A percentile compares a stretch with the other conserved stretches of the same genome.
Evolutionary conservation across 2,888 invertebrate genomes (phyloP).

Genomic region (Cosmia pyralina): DNA sequence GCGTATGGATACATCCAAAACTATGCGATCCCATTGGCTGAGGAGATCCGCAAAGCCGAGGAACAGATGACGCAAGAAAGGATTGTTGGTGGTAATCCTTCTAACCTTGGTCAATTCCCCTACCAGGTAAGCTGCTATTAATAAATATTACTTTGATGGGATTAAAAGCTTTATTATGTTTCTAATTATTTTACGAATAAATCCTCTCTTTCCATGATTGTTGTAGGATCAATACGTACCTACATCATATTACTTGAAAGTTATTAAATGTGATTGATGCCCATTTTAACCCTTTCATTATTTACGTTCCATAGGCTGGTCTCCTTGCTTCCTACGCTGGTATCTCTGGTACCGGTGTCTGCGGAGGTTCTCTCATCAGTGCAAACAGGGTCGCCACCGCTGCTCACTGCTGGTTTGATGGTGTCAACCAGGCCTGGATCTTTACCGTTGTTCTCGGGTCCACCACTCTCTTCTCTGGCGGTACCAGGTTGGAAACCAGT

Average conservation of each 20-base stretch:
- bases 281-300: not conserved
- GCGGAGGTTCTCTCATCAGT: constrained; percentile 76
- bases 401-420: constrained; percentile 83
- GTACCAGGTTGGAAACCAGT: constrained; percentile 69
- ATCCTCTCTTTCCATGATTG: not conserved
- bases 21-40: constrained; percentile 70
- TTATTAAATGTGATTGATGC: not conserved
- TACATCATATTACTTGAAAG: not conserved
- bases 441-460: constrained; percentile 77
- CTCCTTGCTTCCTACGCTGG: constrained; percentile 49
- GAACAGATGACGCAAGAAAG: constrained; percentile 68
- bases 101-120: constrained; percentile 70
- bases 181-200: not conserved
- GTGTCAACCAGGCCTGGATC: constrained; percentile 73
- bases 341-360: constrained; percentile 67
- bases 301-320: constrained; percentile 52
- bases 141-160: no score
- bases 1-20: constrained; percentile 73
- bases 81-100: constrained; percentile 74
- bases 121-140: constrained; percentile 71
- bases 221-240: not conserved
- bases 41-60: constrained; percentile 72
- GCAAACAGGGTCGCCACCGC: constrained; percentile 73
- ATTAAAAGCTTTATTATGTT: no score
- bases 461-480: constrained; percentile 71